Conservation (phyloP, 2,888 invertebrate genomes). For the Rotaria macrura region DNA sequence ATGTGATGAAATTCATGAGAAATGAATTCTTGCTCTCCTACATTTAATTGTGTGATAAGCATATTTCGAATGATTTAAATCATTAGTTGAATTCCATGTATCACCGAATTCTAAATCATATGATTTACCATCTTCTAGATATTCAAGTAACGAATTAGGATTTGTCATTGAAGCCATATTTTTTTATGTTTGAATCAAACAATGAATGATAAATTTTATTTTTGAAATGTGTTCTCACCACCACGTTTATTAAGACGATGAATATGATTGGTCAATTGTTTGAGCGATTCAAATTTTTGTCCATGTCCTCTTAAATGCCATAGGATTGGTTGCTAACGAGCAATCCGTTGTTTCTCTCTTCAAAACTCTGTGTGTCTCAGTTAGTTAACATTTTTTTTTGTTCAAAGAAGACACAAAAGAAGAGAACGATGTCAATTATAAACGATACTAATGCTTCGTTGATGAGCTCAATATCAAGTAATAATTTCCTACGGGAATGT, state of each 20-base stretch:
- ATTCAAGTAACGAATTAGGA: not conserved
- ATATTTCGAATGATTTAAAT: not conserved
- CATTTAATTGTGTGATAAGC: not conserved
- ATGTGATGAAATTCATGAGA: not conserved
- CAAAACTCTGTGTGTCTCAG: not conserved
- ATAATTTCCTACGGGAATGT: slow-evolving; percentile 2
- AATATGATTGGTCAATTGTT: not conserved
- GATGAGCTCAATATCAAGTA: not conserved
- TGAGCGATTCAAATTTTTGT: not conserved
- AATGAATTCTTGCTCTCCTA: not conserved
- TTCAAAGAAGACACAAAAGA: too few relatives aligned
- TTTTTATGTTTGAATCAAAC: not conserved
- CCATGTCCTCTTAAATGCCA: not conserved
- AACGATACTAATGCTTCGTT: not conserved
- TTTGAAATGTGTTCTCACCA: not conserved
- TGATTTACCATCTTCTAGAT: not conserved
- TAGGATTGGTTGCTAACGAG: not conserved
- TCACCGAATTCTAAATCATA: not conserved
- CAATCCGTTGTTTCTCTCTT: not conserved
- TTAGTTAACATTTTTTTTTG: too few relatives aligned
- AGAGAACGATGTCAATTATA: not conserved
- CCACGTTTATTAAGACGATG: too few relatives aligned
- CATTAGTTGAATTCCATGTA: not conserved
- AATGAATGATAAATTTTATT: not conserved
- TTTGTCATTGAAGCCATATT: not conserved